These are phyloP conservation scores for Atopsyche davidsoni DNA, from an alignment of 1,140 invertebrate species.

Conservation along the genomic window DNA sequence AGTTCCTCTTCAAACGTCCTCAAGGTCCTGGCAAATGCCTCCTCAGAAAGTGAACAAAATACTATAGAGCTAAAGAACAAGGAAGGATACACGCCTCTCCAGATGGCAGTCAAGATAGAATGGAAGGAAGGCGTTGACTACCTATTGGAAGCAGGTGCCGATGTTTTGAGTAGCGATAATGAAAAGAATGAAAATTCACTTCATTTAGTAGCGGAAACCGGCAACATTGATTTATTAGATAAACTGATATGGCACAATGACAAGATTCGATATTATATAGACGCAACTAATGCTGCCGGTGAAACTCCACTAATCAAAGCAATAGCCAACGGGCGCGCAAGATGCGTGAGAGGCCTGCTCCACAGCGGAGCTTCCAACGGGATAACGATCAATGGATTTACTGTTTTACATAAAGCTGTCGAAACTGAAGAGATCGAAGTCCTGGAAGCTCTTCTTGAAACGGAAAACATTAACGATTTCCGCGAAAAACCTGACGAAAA, in stretches of 20 bases:
- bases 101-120: slow-evolving; percentile 39
- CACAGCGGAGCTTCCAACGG: slow-evolving; percentile 42
- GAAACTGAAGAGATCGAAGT: slow-evolving; percentile 39
- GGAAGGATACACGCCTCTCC: slow-evolving; percentile 42
- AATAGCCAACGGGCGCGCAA: slow-evolving; percentile 40
- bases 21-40: slow-evolving; percentile 1
- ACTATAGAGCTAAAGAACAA: slow-evolving; percentile 40
- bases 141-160: slow-evolving; percentile 62
- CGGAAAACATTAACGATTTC: slow-evolving; percentile 30
- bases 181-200: slow-evolving; percentile 54
- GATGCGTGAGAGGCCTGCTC: slow-evolving; percentile 44
- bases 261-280: slow-evolving; percentile 45
- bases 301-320: slow-evolving; percentile 51
- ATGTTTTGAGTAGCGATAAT: slow-evolving; percentile 56
- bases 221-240: slow-evolving; percentile 55
- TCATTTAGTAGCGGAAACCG: slow-evolving; percentile 51
- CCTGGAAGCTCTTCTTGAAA: slow-evolving; percentile 38
- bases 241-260: slow-evolving; percentile 51
- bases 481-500: slow-evolving; percentile 35
- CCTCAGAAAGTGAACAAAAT: neutral
- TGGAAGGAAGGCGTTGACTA: slow-evolving; percentile 53
- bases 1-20: slow-evolving; percentile 6
- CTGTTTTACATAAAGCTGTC: slow-evolving; percentile 43
- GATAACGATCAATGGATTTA: slow-evolving; percentile 36
- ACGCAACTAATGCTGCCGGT: slow-evolving; percentile 42